Conservation (phyloP, 1,140 invertebrate genomes). For the Drosophila sp. region DNA sequence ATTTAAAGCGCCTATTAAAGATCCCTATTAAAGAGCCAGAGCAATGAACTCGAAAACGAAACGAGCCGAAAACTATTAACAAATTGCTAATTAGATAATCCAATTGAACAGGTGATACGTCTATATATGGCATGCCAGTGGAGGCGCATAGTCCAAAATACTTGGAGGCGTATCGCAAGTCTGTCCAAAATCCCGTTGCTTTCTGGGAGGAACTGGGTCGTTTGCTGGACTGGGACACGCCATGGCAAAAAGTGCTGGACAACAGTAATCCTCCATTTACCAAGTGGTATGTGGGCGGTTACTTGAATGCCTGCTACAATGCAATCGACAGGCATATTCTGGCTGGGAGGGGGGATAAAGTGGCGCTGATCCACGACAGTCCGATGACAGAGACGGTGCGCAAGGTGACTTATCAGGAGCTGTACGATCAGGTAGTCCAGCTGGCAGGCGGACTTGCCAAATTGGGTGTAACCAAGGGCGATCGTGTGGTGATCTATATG, state of each 20-base stretch:
- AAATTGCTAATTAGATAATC: not conserved
- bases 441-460: slow-evolving; percentile 91
- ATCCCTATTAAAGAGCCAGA: slow-evolving; percentile 3
- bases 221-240: slow-evolving; percentile 91
- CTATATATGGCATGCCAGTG: slow-evolving; percentile 58
- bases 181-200: slow-evolving; percentile 91
- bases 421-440: slow-evolving; percentile 91
- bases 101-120: slow-evolving; percentile 34
- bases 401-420: slow-evolving; percentile 92
- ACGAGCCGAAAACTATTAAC: slow-evolving; percentile 10
- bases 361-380: slow-evolving; percentile 95
- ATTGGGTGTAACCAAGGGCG: slow-evolving; percentile 90
- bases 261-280: slow-evolving; percentile 93
- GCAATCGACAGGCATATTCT: slow-evolving; percentile 95
- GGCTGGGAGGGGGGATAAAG: slow-evolving; percentile 90
- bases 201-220: slow-evolving; percentile 94
- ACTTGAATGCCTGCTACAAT: slow-evolving; percentile 97
- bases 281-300: slow-evolving; percentile 95
- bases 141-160: slow-evolving; percentile 85
- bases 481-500: slow-evolving; percentile 93
- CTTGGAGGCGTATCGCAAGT: slow-evolving; percentile 88
- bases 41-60: slow-evolving; percentile 23
- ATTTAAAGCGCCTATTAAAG: slow-evolving; percentile 21
- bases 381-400: slow-evolving; percentile 91
- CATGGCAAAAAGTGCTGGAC: slow-evolving; percentile 93